Conservation (phyloP, 2,113 vertebrate species). For the Myiagra hebetior region DNA sequence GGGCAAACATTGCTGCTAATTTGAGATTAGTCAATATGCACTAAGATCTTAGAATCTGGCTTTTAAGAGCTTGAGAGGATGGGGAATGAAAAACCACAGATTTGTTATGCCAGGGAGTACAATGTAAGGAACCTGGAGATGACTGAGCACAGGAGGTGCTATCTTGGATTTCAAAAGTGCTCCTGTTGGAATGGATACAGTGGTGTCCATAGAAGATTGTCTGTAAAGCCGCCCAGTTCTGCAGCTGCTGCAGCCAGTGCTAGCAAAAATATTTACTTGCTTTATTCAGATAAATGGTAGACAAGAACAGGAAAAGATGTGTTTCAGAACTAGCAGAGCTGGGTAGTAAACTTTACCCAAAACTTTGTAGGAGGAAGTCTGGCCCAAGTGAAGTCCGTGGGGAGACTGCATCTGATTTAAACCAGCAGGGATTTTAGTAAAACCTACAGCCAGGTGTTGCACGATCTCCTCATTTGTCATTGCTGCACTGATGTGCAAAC, state of each 20-base stretch:
- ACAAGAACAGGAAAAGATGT: neutral
- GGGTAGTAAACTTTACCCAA: neutral
- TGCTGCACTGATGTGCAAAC: neutral
- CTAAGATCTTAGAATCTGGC: neutral
- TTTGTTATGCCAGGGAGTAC: neutral
- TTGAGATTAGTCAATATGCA: neutral
- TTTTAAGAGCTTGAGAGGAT: neutral
- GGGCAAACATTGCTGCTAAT: neutral
- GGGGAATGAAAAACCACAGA: neutral
- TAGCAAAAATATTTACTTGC: neutral
- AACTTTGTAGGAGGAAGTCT: neutral
- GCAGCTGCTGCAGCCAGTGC: neutral
- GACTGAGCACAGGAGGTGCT: neutral
- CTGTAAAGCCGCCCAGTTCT: neutral
- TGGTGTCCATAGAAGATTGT: too few species aligned
- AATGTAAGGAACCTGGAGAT: neutral
- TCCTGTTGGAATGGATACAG: neutral
- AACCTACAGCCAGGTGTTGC: neutral
- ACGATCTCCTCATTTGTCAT: neutral
- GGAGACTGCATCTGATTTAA: neutral
- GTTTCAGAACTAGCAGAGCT: neutral
- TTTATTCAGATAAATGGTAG: neutral
- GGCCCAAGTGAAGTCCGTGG: neutral
- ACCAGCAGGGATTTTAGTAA: neutral
- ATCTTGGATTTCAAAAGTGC: neutral